Conservation (phyloP, 2,113 vertebrate genomes). For the Semicossyphus pulcher region DNA sequence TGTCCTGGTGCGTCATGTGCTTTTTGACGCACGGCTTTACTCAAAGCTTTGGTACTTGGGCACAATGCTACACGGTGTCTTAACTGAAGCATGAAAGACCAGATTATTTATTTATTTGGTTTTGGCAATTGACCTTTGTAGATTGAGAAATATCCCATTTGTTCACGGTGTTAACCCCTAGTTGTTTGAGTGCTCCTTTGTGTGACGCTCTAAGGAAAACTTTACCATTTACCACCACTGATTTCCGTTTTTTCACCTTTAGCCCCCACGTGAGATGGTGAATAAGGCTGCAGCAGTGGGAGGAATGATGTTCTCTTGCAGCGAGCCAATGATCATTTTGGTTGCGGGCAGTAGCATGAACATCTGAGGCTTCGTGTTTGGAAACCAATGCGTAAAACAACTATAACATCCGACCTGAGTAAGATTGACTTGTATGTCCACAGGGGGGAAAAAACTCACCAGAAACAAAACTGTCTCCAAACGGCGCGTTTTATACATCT, state of each 20-base stretch:
- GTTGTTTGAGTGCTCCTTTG: background rate
- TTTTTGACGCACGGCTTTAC: slow-evolving; percentile 21
- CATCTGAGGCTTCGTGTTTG: background rate
- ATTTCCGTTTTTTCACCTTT: background rate
- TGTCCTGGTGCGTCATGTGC: slow-evolving; percentile 17
- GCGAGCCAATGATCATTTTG: too few relatives aligned
- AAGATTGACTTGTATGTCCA: background rate
- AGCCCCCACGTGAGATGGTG: background rate
- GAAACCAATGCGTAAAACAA: slow-evolving; percentile 14
- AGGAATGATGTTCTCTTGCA: slow-evolving; percentile 16
- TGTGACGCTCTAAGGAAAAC: background rate
- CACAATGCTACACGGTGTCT: background rate
- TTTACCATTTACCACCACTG: background rate
- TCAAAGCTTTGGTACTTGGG: background rate
- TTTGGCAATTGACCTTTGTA: too few relatives aligned
- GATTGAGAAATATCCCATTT: too few relatives aligned
- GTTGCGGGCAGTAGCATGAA: background rate
- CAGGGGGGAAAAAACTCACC: slow-evolving; percentile 43
- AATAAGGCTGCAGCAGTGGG: background rate
- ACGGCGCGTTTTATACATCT: slow-evolving; percentile 67
- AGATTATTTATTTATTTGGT: too few relatives aligned
- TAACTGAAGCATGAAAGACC: too few relatives aligned
- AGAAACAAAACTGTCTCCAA: background rate
- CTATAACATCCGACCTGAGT: slow-evolving; percentile 1
- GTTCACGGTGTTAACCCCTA: too few relatives aligned